Conservation (phyloP, 2,888 invertebrate genomes). For the Pyrocoelia pectoralis region DNA sequence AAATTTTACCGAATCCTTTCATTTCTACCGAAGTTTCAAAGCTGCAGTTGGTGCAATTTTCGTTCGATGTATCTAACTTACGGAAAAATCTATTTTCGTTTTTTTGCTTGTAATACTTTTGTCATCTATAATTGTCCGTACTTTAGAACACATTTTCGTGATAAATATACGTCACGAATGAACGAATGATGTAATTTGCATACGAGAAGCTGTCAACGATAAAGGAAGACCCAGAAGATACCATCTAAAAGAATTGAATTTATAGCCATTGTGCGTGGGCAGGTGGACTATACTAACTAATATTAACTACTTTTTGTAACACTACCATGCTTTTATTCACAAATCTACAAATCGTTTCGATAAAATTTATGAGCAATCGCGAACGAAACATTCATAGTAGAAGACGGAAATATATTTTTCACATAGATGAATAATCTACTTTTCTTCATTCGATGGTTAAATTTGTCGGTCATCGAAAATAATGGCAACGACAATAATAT, state of each 20-base stretch:
- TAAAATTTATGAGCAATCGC: conserved; percentile 14
- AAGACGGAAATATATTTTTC: conserved; percentile 29
- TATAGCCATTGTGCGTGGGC: conserved; percentile 55
- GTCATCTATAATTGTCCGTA: conserved; percentile 12
- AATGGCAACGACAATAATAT: conserved; percentile 24
- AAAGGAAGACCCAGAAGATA: conserved; percentile 44
- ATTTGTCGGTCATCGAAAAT: conserved; percentile 38
- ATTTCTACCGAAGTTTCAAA: conserved; percentile 26
- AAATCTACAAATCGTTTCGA: conserved; percentile 17
- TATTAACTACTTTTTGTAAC: conserved; percentile 23
- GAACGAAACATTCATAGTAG: conserved; percentile 7
- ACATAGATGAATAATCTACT: conserved; percentile 16
- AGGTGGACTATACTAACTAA: conserved; percentile 47
- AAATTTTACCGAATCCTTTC: conserved; percentile 36
- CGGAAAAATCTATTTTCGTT: too few relatives aligned
- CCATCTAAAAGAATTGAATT: conserved; percentile 49
- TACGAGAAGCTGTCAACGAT: conserved; percentile 49
- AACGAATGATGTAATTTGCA: conserved; percentile 46
- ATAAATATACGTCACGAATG: conserved; percentile 41
- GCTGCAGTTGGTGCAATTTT: not conserved
- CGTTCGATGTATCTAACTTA: too few relatives aligned
- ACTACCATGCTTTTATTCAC: conserved; percentile 22
- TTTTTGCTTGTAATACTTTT: conserved; percentile 16
- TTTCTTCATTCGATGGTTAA: conserved; percentile 24
- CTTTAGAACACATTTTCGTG: conserved; percentile 37